A percentile compares a stretch with the other conserved stretches of the same genome.
These are phyloP conservation scores for Oriolus oriolus DNA, from an alignment of 2,113 vertebrate genomes.

Conservation along the genomic window DNA sequence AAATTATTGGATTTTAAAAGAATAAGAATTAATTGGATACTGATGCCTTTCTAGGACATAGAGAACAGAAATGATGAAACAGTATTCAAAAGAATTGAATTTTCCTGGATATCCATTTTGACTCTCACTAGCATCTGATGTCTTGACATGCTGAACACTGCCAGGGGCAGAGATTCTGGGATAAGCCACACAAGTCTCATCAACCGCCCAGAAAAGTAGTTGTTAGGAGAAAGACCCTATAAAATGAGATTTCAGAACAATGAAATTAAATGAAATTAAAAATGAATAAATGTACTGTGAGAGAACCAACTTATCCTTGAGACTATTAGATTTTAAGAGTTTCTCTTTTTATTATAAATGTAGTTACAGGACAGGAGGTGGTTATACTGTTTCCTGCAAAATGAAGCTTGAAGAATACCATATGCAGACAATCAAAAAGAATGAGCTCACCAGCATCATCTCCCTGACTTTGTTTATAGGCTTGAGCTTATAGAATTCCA, in stretches of 20 bases:
- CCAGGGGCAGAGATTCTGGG: background rate
- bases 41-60: background rate
- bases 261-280: background rate
- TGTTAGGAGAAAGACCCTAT: background rate
- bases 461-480: background rate
- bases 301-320: background rate
- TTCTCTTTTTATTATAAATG: background rate
- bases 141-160: background rate
- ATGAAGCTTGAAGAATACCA: background rate
- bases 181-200: background rate
- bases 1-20: background rate
- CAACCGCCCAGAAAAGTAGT: background rate
- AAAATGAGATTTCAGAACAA: background rate
- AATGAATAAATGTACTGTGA: background rate
- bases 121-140: background rate
- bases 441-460: background rate
- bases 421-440: background rate
- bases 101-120: background rate
- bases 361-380: background rate
- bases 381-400: background rate
- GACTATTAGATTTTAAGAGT: background rate
- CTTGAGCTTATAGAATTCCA: background rate
- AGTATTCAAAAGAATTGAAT: background rate
- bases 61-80: background rate
- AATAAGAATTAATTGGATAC: background rate